Evolutionary conservation across 1,140 invertebrate genomes (phyloP), one percentile per base, ranked within the genome.

Genomic region (Anthonomus grandis): DNA sequence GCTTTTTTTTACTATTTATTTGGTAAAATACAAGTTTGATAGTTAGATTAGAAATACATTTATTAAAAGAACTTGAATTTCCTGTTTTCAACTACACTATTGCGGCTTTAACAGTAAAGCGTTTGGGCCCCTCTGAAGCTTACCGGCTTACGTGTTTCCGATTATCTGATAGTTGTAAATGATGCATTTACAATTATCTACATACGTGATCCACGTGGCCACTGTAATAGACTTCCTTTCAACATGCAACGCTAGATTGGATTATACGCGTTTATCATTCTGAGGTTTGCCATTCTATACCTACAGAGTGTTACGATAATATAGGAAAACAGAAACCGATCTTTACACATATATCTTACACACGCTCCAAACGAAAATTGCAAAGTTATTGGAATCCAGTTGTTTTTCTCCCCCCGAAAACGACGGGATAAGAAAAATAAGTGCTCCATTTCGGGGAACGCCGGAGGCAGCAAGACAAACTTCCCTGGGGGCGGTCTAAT

Each of bases 81-180:
- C n/a, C n/a, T n/a, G n/a, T n/a, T n/a, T n/a, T n/a, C n/a, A n/a
- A n/a, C n/a, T n/a, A n/a, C n/a, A n/a, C n/a, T n/a, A n/a, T n/a
- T n/a, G n/a, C n/a, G n/a, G n/a, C n/a, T n/a, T n/a, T n/a, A n/a
- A n/a, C n/a, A n/a, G n/a, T n/a, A n/a, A n/a, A n/a, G n/a, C n/a
- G n/a, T n/a, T n/a, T n/a, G n/a, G n/a, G n/a, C n/a, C 17, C 13
- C 46, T 31, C 17, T 48, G 46, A 37, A 39, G 45, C 34, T 48
- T 31, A 34, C 25, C 17, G 46, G 17, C 41, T 60, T 52, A 60
- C 61, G 58, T 63, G 61, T 57, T 52, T 19, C 27, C 61, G 51
- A 60, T 63, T 54, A 63, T 63, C 61, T 56, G 61, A 63, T 63
- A 48, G 53, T 57, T 27, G 57, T 60, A 57, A 63, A 57, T 60